Conservation (phyloP, 1,140 invertebrate species). For the Colletes gigas region DNA sequence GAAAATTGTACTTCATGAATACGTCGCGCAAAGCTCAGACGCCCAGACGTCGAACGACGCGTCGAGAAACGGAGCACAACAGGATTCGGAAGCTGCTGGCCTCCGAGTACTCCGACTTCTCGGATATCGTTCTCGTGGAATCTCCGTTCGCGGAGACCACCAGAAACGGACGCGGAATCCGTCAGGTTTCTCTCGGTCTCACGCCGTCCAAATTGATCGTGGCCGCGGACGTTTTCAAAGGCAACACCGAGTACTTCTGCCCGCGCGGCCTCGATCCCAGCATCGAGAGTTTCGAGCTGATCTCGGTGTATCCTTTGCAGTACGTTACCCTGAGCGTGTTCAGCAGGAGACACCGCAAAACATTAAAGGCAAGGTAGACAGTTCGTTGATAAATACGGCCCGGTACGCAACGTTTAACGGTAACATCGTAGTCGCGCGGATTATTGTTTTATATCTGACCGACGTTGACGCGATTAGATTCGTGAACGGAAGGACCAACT, state of each 20-base stretch:
- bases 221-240: conserved; percentile 80
- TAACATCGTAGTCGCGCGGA: neutral
- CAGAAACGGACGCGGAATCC: conserved; percentile 81
- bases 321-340: conserved; percentile 83
- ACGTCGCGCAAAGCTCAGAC: neutral
- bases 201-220: conserved; percentile 83
- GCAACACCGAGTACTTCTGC: conserved; percentile 69
- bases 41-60: neutral
- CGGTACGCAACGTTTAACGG: neutral
- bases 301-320: conserved; percentile 83
- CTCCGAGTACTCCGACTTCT: conserved; percentile 83
- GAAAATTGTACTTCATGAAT: conserved; percentile 34
- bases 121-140: conserved; percentile 83
- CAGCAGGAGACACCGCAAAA: conserved; percentile 78
- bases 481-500: conserved; percentile 69
- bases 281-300: conserved; percentile 82
- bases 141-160: conserved; percentile 85
- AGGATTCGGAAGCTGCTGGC: conserved; percentile 83
- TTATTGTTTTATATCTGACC: conserved; percentile 5
- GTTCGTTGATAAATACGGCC: conserved; percentile 1
- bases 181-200: conserved; percentile 83
- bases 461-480: conserved; percentile 61
- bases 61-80: conserved; percentile 74
- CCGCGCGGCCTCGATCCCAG: conserved; percentile 79
- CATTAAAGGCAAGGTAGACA: conserved; percentile 82